Evolutionary conservation across 2,888 invertebrate genomes (phyloP).

Genomic region (Trichogramma dendrolimi): DNA sequence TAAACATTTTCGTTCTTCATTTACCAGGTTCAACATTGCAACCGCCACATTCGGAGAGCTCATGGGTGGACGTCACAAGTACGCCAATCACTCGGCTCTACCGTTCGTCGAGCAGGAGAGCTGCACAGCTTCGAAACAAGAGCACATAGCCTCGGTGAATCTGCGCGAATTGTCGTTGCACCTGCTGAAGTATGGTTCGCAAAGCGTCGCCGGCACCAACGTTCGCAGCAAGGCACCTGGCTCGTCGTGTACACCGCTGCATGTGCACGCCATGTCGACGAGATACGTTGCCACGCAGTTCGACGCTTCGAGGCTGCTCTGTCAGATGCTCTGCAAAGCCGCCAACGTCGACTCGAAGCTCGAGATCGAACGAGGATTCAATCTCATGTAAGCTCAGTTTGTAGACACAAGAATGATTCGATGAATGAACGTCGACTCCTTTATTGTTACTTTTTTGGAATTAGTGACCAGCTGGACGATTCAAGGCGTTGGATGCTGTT

Average conservation of each 20-base stretch:
- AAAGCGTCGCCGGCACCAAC: conserved; percentile 37
- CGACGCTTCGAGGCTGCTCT: conserved; percentile 73
- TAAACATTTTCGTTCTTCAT: background rate
- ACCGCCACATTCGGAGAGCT: conserved; percentile 46
- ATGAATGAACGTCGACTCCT: conserved; percentile 16
- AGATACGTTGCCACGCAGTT: conserved; percentile 78
- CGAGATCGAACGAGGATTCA: conserved; percentile 72
- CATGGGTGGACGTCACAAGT: conserved; percentile 44
- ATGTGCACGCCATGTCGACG: conserved; percentile 77
- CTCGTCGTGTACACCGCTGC: conserved; percentile 60
- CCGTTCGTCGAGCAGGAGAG: conserved; percentile 81
- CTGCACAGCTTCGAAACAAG: conserved; percentile 83
- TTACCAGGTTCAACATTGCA: conserved; percentile 37
- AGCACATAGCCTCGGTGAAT: conserved; percentile 83
- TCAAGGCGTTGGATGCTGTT: conserved; percentile 70
- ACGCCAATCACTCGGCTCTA: conserved; percentile 50
- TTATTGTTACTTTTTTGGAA: background rate
- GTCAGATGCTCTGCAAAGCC: conserved; percentile 69
- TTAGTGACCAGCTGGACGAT: conserved; percentile 70
- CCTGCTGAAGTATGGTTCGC: conserved; percentile 64
- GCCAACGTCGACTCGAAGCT: conserved; percentile 65
- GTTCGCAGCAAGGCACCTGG: conserved; percentile 20
- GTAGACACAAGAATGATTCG: background rate
- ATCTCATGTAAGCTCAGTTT: conserved; percentile 63
- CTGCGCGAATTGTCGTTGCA: conserved; percentile 81